Percentiles rank a stretch among this genome's conserved stretches.
phyloP scores from a whole-genome alignment of 2,888 invertebrate species.

The Polymixis flavicincta region DNA sequence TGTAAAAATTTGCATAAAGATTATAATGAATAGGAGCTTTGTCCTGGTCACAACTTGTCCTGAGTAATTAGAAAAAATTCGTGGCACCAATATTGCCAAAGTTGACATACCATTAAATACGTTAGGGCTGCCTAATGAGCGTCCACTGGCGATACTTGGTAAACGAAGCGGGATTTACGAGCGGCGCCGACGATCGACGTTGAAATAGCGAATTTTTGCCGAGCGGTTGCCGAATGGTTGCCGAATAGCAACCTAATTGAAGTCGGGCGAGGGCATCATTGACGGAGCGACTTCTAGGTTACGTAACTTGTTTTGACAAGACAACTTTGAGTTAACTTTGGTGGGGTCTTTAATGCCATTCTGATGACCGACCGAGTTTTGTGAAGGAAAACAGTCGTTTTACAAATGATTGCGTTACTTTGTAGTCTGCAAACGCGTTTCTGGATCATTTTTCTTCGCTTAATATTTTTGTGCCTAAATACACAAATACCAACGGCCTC shows the following conservation, averaged over 20 bases:
- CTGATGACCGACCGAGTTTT: slow-evolving; percentile 34
- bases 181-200: slow-evolving; percentile 43
- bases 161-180: slow-evolving; percentile 63
- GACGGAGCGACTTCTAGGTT: slow-evolving; percentile 50
- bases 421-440: background rate
- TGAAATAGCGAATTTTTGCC: slow-evolving; percentile 54
- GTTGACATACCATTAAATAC: slow-evolving; percentile 55
- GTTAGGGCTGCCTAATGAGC: slow-evolving; percentile 59
- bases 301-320: slow-evolving; percentile 58
- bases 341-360: slow-evolving; percentile 44
- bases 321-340: slow-evolving; percentile 50
- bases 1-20: slow-evolving; percentile 21
- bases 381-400: slow-evolving; percentile 14
- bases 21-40: slow-evolving; percentile 18
- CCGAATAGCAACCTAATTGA: slow-evolving; percentile 59
- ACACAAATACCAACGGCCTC: slow-evolving; percentile 11
- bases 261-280: slow-evolving; percentile 53
- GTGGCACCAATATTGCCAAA: slow-evolving; percentile 39
- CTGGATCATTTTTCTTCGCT: background rate
- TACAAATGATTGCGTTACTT: slow-evolving; percentile 14
- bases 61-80: slow-evolving; percentile 50
- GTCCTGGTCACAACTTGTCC: slow-evolving; percentile 16
- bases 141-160: slow-evolving; percentile 45
- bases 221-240: slow-evolving; percentile 38
- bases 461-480: slow-evolving; percentile 11